Percentiles rank a stretch among this genome's conserved stretches.
These are phyloP conservation scores for Macrosiphum euphorbiae DNA, from an alignment of 2,888 invertebrate species.

Conservation along the genomic window DNA sequence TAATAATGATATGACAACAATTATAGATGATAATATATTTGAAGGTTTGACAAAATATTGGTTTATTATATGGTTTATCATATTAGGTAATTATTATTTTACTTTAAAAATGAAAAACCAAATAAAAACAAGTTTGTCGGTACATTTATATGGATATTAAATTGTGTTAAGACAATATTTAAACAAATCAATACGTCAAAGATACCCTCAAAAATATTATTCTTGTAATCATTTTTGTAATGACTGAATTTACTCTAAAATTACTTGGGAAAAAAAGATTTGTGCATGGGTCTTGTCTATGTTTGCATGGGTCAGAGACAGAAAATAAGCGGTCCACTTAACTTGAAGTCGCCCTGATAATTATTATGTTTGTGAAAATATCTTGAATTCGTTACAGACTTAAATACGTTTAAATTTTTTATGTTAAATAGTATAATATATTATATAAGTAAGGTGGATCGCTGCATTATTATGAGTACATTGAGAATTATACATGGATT, in stretches of 20 bases:
- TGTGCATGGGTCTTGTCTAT: no score
- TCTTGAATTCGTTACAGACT: not conserved
- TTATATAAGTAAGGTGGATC: not conserved
- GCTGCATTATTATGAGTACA: not conserved
- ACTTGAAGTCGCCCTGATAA: not conserved
- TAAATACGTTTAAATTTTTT: not conserved
- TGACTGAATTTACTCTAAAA: not conserved
- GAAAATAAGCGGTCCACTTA: not conserved
- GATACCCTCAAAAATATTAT: not conserved
- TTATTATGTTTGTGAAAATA: not conserved
- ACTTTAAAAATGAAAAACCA: no score
- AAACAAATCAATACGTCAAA: not conserved
- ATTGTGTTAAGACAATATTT: not conserved
- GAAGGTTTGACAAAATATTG: not conserved
- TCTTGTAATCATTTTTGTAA: not conserved
- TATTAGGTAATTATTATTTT: no score
- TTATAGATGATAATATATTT: not conserved
- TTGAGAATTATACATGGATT: not conserved
- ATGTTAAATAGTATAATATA: not conserved
- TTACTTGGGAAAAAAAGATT: not conserved
- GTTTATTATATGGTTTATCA: no score
- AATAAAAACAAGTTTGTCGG: no score
- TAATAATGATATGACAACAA: not conserved
- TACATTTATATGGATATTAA: not conserved
- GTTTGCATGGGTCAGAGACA: not conserved